phyloP scores from a whole-genome alignment of 2,888 invertebrate species.

The Prenolepis imparis region DNA sequence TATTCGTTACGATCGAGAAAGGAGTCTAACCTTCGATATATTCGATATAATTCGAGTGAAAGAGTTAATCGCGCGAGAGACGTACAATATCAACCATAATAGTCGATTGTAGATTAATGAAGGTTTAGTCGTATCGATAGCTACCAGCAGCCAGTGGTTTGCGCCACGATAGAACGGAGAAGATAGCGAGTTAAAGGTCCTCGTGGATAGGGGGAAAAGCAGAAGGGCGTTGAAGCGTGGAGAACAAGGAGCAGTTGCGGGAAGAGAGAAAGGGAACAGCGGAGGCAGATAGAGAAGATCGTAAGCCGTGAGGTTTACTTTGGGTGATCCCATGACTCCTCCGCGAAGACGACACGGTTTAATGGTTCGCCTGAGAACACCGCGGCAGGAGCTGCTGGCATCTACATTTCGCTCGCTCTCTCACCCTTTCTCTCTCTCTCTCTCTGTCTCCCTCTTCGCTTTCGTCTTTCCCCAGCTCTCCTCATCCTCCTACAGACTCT shows the following conservation, averaged over 20 bases:
- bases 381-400: conserved; percentile 21
- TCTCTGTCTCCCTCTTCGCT: not conserved
- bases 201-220: not conserved
- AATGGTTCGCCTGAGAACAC: conserved; percentile 76
- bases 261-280: conserved; percentile 16
- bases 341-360: conserved; percentile 74
- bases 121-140: conserved; percentile 54
- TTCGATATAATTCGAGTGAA: conserved; percentile 41
- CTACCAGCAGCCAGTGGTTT: conserved; percentile 49
- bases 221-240: conserved; percentile 54
- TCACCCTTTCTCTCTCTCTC: no score
- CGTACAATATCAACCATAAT: conserved; percentile 47
- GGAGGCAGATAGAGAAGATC: conserved; percentile 57
- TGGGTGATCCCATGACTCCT: conserved; percentile 71
- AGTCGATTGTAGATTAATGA: conserved; percentile 56
- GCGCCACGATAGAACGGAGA: conserved; percentile 41
- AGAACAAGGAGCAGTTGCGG: conserved; percentile 49
- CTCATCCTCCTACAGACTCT: conserved; percentile 27
- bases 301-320: conserved; percentile 68
- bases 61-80: conserved; percentile 51
- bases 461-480: not conserved
- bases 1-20: conserved; percentile 20
- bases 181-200: conserved; percentile 39
- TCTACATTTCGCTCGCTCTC: conserved; percentile 27
- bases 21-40: conserved; percentile 29